Conservation (phyloP, 2,888 invertebrate species). For the Vesta saturnalis region DNA sequence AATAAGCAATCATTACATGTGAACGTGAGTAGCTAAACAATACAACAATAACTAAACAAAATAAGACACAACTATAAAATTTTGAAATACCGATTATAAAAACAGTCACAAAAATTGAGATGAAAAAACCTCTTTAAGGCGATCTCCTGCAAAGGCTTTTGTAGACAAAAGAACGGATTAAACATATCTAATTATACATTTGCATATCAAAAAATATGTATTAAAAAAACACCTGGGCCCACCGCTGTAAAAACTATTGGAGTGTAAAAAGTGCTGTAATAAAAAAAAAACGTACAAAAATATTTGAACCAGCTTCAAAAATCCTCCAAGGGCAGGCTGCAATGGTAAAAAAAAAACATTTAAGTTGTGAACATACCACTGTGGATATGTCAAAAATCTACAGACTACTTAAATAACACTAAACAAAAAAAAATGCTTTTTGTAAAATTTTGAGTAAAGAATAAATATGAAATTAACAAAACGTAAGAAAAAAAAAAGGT, state of each 20-base stretch:
- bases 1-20: slow-evolving; percentile 74
- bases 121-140: slow-evolving; percentile 59
- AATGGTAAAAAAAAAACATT: slow-evolving; percentile 60
- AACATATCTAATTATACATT: slow-evolving; percentile 46
- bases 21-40: slow-evolving; percentile 72
- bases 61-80: slow-evolving; percentile 52
- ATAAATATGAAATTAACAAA: slow-evolving; percentile 25
- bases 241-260: slow-evolving; percentile 45
- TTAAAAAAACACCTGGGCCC: slow-evolving; percentile 41
- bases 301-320: slow-evolving; percentile 56
- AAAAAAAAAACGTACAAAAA: slow-evolving; percentile 54
- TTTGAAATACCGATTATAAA: slow-evolving; percentile 49
- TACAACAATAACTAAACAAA: slow-evolving; percentile 57
- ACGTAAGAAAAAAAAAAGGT: slow-evolving; percentile 37
- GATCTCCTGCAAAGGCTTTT: slow-evolving; percentile 64
- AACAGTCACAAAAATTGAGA: slow-evolving; percentile 52
- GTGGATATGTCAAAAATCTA: slow-evolving; percentile 62
- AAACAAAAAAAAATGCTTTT: slow-evolving; percentile 26
- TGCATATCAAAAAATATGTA: slow-evolving; percentile 40
- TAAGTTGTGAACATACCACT: slow-evolving; percentile 59
- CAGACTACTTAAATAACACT: slow-evolving; percentile 30
- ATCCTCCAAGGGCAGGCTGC: slow-evolving; percentile 61
- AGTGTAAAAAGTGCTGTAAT: slow-evolving; percentile 54
- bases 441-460: slow-evolving; percentile 31
- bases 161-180: slow-evolving; percentile 61